Conservation (phyloP, 2,888 invertebrate genomes). For the Aproaerema taeniolella region DNA sequence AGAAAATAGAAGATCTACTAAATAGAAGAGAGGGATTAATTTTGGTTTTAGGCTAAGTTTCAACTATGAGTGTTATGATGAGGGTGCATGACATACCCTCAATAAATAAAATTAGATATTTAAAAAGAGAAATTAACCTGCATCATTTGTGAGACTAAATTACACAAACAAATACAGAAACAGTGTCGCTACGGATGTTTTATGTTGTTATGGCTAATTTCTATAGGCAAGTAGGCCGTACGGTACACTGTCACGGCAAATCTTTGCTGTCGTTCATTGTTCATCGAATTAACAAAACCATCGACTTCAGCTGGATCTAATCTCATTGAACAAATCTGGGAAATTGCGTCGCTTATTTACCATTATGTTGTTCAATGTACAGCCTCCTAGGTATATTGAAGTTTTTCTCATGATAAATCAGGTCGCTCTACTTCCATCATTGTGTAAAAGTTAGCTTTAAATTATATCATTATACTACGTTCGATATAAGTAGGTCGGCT, state of each 20-base stretch:
- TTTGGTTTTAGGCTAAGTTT: too few species aligned
- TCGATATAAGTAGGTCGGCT: background rate
- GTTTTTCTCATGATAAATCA: slow-evolving; percentile 55
- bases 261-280: slow-evolving; percentile 37
- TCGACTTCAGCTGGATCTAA: slow-evolving; percentile 47
- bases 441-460: slow-evolving; percentile 24
- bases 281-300: slow-evolving; percentile 46
- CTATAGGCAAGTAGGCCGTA: slow-evolving; percentile 46
- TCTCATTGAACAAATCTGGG: slow-evolving; percentile 54
- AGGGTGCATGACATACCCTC: too few species aligned
- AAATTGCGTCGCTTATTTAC: slow-evolving; percentile 48
- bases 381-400: slow-evolving; percentile 38
- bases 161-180: too few species aligned
- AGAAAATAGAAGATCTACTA: too few species aligned
- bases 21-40: too few species aligned
- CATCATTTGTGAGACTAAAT: too few species aligned
- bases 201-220: slow-evolving; percentile 8
- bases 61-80: too few species aligned
- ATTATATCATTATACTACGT: slow-evolving; percentile 8
- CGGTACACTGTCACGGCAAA: slow-evolving; percentile 39
- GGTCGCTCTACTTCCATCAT: slow-evolving; percentile 41
- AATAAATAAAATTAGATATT: too few species aligned
- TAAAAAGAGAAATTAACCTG: too few species aligned
- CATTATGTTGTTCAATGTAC: slow-evolving; percentile 45
- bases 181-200: too few species aligned